phyloP scores from a whole-genome alignment of 2,888 invertebrate genomes.

The Lasioglossum pauxillum region DNA sequence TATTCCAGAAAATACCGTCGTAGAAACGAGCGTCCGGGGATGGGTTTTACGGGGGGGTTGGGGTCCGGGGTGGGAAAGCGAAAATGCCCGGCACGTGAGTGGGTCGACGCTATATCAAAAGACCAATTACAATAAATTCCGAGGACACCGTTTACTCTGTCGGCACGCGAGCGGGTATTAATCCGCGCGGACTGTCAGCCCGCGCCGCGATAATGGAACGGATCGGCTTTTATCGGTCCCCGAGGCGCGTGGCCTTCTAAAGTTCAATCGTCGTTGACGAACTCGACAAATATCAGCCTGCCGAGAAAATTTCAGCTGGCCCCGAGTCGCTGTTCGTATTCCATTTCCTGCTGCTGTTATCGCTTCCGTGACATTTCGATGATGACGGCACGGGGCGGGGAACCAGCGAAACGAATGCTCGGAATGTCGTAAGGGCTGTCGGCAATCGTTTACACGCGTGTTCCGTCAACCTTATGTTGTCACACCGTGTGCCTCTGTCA shows the following conservation, averaged over 20 bases:
- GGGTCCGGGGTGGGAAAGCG: background rate
- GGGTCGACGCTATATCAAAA: constrained; percentile 74
- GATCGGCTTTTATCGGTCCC: constrained; percentile 79
- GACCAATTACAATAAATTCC: constrained; percentile 80
- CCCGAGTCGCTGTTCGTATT: constrained; percentile 25
- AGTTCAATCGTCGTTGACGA: constrained; percentile 74
- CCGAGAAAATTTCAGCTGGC: constrained; percentile 43
- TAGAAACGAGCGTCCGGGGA: constrained; percentile 41
- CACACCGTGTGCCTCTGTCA: background rate
- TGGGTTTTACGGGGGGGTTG: constrained; percentile 22
- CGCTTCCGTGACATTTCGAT: constrained; percentile 59
- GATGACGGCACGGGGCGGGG: background rate
- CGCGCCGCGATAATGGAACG: constrained; percentile 76
- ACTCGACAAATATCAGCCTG: constrained; percentile 67
- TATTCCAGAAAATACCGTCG: constrained; percentile 64
- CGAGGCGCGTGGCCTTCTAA: constrained; percentile 69
- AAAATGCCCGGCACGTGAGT: constrained; percentile 69
- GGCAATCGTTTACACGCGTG: background rate
- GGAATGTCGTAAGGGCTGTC: constrained; percentile 7
- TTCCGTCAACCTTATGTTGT: constrained; percentile 6
- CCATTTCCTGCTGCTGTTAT: constrained; percentile 16
- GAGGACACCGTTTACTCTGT: constrained; percentile 76
- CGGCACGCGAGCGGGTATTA: constrained; percentile 77
- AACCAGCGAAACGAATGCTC: background rate
- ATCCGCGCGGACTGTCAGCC: constrained; percentile 72